phyloP scores from a whole-genome alignment of 2,113 vertebrate species.

The Lagenorhynchus albirostris region DNA sequence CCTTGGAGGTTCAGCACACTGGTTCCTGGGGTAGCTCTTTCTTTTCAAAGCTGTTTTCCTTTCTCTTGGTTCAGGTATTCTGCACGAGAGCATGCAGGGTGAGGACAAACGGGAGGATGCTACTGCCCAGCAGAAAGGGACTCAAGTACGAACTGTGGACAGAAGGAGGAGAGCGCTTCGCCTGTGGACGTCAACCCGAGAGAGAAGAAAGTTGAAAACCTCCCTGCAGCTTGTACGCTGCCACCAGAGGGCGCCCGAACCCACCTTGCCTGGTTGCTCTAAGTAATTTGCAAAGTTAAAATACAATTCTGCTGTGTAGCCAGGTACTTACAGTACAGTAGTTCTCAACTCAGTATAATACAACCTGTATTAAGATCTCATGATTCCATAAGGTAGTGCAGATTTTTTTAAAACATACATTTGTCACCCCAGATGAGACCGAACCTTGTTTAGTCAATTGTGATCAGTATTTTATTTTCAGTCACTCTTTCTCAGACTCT shows the following conservation, averaged over 20 bases:
- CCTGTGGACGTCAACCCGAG: fast-evolving
- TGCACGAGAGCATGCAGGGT: fast-evolving
- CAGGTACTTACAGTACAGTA: fast-evolving
- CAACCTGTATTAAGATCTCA: background rate
- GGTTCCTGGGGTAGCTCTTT: background rate
- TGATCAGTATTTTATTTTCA: background rate
- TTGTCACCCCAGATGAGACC: background rate
- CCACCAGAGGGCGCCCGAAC: background rate
- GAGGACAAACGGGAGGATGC: background rate
- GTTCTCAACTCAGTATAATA: fast-evolving
- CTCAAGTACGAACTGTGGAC: fast-evolving
- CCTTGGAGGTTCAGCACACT: fast-evolving
- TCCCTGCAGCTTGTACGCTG: fast-evolving
- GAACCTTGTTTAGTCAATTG: fast-evolving
- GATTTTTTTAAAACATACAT: background rate
- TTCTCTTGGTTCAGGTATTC: background rate
- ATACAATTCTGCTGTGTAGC: fast-evolving
- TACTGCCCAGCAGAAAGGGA: background rate
- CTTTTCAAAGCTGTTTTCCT: background rate
- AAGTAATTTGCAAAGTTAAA: background rate
- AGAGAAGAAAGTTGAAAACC: fast-evolving
- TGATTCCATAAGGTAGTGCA: background rate
- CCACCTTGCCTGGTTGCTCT: fast-evolving
- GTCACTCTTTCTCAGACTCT: background rate
- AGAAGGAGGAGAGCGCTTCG: background rate